phyloP scores from a whole-genome alignment of 2,113 vertebrate species.

The Kryptolebias marmoratus region DNA sequence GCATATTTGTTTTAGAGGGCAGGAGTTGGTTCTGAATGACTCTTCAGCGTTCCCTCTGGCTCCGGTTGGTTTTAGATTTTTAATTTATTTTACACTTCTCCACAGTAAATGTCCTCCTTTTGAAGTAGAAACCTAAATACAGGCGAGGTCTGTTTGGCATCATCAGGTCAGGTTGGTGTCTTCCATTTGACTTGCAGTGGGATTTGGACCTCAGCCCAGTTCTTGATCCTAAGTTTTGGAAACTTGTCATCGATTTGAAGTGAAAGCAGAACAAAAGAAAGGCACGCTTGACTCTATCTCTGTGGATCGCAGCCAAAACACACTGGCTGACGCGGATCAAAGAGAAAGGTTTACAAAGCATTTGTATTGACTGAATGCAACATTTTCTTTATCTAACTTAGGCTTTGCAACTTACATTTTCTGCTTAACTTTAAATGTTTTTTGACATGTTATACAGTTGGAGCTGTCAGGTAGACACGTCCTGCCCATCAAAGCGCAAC shows the following conservation, averaged over 20 bases:
- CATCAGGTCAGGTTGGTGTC: slow-evolving; percentile 43
- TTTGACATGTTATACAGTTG: no score
- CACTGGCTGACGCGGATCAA: slow-evolving; percentile 40
- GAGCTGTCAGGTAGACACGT: no score
- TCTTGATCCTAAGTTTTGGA: slow-evolving; percentile 65
- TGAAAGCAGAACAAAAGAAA: slow-evolving; percentile 62
- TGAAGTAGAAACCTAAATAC: slow-evolving; percentile 49
- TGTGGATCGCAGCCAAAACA: slow-evolving; percentile 40
- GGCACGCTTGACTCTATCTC: slow-evolving; percentile 31
- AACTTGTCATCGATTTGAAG: slow-evolving; percentile 45
- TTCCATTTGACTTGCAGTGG: slow-evolving; percentile 40
- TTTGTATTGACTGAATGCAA: not conserved
- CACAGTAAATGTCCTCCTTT: slow-evolving; percentile 24
- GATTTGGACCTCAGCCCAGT: slow-evolving; percentile 66
- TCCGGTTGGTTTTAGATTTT: slow-evolving; percentile 2
- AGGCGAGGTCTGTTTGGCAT: slow-evolving; percentile 64
- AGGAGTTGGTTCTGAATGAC: slow-evolving; percentile 26
- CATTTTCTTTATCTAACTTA: not conserved
- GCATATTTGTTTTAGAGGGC: slow-evolving; percentile 12
- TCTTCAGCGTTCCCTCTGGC: not conserved
- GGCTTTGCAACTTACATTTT: no score
- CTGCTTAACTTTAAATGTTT: not conserved
- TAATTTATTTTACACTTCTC: slow-evolving; percentile 6
- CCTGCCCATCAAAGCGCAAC: no score
- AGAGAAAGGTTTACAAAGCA: slow-evolving; percentile 7